Base-by-base conservation (phyloP, 2,797 vertebrate species). In the Danio albolineatus region DNA sequence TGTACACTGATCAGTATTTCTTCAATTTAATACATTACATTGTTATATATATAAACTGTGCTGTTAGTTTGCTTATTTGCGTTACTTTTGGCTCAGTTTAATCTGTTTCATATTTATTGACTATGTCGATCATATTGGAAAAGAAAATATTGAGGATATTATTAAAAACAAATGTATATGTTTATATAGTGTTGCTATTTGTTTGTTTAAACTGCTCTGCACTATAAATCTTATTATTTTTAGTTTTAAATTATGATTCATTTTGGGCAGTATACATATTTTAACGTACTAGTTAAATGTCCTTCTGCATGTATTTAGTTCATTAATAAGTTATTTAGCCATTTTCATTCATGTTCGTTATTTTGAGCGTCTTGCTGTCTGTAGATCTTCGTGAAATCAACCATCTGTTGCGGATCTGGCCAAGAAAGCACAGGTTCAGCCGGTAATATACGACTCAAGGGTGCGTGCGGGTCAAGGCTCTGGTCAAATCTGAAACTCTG, bases 381-480 rank as follows among this genome's bases (percentile, higher is more conserved):
- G 65, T 21, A 60, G 65, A 51, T 73, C 56, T 51, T 67, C 12
- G 69, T 76, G 10, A 81, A 76, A 79, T 70, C 77, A 86, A 83
- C 73, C 81, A 86, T 85, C 85, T 89, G 86, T 80, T 85, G 71
- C 59, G 61, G 79, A 81, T 85, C 73, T 77, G 78, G 75, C 51
- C 61, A 69, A 53, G 28, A 69, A 56, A 59, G 62, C 77, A 60
- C 61, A 83, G 54, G 59, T 86, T 85, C 79, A 67, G 83, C 81
- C 66, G 16, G 73, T 85, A 83, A 86, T 84, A 82, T 83, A 85
- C 64, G 85, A 78, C 82, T 83, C 71, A 49, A 62, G 72, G 81
- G 78, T 70, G 73, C 79, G 82, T 83, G 60, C 71, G 78, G 83
- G 86, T 88, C 85, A 85, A 87, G 80, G 85, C 79, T 86, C 73